phyloP scores from a whole-genome alignment of 2,797 vertebrate genomes.

The Babyrousa celebensis region DNA sequence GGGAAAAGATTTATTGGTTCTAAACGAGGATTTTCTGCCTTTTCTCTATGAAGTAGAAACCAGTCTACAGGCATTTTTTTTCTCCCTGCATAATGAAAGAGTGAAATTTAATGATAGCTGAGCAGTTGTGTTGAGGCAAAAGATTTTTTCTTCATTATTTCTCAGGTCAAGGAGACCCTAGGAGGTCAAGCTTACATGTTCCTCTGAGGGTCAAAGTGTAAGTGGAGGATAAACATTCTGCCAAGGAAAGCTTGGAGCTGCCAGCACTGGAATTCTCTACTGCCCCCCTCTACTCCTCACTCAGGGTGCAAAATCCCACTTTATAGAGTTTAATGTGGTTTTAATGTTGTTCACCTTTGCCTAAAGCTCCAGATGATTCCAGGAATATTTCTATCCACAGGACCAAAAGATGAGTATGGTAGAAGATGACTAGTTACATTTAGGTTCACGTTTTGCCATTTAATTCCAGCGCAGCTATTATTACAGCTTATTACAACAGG shows the following conservation, averaged over 20 bases:
- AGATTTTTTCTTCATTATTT: slow-evolving; percentile 48
- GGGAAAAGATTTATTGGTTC: slow-evolving; percentile 28
- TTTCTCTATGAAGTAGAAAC: slow-evolving; percentile 35
- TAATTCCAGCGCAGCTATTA: not conserved
- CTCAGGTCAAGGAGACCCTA: not conserved
- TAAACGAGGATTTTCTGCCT: slow-evolving; percentile 42
- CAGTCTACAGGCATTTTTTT: not conserved
- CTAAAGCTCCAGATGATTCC: not conserved
- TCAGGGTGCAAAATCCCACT: not conserved
- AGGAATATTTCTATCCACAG: not conserved
- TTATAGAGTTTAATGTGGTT: not conserved
- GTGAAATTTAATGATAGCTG: slow-evolving; percentile 27
- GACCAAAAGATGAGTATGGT: not conserved
- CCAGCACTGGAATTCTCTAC: fast-evolving
- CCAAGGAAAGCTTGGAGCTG: not conserved
- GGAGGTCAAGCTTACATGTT: not conserved
- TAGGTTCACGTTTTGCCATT: not conserved
- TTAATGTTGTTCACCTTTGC: not conserved
- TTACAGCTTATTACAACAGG: not conserved
- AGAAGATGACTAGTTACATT: not conserved
- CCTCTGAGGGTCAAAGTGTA: not conserved
- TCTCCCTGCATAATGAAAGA: not conserved
- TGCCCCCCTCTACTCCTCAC: not conserved
- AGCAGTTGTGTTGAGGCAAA: not conserved
- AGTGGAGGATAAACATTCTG: not conserved